Conservation (phyloP, 2,888 invertebrate species). For the Erebia palarica region DNA sequence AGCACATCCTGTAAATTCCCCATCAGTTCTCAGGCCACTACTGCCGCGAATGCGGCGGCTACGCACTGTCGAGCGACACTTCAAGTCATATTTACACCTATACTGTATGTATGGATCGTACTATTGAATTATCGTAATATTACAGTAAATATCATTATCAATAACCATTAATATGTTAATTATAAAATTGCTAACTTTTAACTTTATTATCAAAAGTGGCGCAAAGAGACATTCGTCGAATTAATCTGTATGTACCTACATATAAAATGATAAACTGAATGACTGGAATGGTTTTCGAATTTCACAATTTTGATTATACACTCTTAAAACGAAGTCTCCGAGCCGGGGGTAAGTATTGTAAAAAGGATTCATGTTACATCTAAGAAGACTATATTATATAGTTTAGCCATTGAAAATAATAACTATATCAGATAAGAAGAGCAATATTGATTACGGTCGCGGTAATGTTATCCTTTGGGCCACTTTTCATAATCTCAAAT, state of each 20-base stretch:
- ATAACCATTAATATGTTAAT: conserved; percentile 26
- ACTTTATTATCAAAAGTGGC: conserved; percentile 12
- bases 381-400: too few species aligned
- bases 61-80: conserved; percentile 78
- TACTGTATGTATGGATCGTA: conserved; percentile 40
- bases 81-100: conserved; percentile 60
- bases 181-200: conserved; percentile 24
- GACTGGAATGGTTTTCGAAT: too few species aligned
- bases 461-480: background rate
- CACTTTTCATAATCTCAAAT: conserved; percentile 11
- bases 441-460: too few species aligned
- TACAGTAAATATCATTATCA: conserved; percentile 25
- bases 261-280: too few species aligned
- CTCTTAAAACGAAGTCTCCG: too few species aligned
- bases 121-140: conserved; percentile 34
- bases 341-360: too few species aligned
- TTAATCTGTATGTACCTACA: background rate
- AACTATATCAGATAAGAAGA: too few species aligned
- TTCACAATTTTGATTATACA: too few species aligned
- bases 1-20: background rate
- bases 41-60: conserved; percentile 56
- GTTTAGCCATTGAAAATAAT: too few species aligned
- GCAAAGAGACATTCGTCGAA: background rate
- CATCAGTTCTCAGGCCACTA: conserved; percentile 51
- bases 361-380: too few species aligned